phyloP scores from a whole-genome alignment of 2,113 vertebrate species.

The Tupaia tana region DNA sequence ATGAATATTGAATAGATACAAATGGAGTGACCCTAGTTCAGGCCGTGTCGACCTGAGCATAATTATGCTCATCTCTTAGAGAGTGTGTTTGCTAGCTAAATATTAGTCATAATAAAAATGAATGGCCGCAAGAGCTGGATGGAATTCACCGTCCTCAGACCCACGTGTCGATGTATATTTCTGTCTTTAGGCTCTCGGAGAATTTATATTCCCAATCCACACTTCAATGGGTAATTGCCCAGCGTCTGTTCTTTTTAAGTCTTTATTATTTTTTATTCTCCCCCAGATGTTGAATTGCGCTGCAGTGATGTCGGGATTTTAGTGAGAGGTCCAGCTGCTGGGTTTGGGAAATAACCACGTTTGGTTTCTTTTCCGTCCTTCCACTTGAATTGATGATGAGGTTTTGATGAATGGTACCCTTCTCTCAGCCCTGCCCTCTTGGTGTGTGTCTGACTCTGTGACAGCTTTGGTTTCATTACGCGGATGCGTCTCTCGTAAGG shows the following conservation, averaged over 20 bases:
- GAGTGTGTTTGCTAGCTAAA: slow-evolving; percentile 31
- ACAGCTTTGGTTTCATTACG: slow-evolving; percentile 72
- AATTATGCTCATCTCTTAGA: slow-evolving; percentile 33
- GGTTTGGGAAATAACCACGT: slow-evolving; percentile 61
- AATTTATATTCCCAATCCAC: slow-evolving; percentile 72
- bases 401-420: slow-evolving; percentile 68
- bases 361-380: slow-evolving; percentile 62
- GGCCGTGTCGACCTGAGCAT: slow-evolving; percentile 60
- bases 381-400: slow-evolving; percentile 77
- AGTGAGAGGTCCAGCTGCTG: slow-evolving; percentile 71
- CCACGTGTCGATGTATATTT: slow-evolving; percentile 58
- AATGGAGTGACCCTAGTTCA: slow-evolving; percentile 12
- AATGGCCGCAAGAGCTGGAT: neutral
- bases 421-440: slow-evolving; percentile 47
- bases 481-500: slow-evolving; percentile 55
- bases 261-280: slow-evolving; percentile 76
- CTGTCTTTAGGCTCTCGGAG: slow-evolving; percentile 55
- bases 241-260: slow-evolving; percentile 77
- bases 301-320: slow-evolving; percentile 58
- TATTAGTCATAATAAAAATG: slow-evolving; percentile 36
- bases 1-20: neutral
- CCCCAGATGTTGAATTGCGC: slow-evolving; percentile 77
- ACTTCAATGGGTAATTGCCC: slow-evolving; percentile 72
- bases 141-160: slow-evolving; percentile 33
- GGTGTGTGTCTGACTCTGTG: slow-evolving; percentile 24